phyloP scores from a whole-genome alignment of 2,113 vertebrate genomes.

The Callopanchax toddi region DNA sequence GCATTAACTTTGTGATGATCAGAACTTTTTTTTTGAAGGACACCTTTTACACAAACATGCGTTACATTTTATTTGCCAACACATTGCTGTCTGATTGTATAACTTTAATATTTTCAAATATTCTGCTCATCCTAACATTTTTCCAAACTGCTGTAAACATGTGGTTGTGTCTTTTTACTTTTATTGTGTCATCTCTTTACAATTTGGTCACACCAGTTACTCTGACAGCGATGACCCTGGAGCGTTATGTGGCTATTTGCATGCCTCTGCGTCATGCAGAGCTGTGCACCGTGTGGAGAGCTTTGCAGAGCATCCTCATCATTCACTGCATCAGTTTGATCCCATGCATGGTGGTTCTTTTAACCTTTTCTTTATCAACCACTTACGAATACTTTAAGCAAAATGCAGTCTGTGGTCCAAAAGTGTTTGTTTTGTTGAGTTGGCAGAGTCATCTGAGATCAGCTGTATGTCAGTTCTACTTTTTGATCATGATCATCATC shows the following conservation, averaged over 20 bases:
- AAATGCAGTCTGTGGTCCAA: background rate
- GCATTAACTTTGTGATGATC: constrained; percentile 38
- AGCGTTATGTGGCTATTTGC: constrained; percentile 39
- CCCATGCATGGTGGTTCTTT: background rate
- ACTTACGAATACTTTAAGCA: constrained; percentile 2
- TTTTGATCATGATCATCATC: constrained; percentile 48
- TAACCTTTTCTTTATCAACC: background rate
- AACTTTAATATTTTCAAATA: constrained; percentile 27
- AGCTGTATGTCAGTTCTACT: constrained; percentile 44
- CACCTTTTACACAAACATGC: constrained; percentile 47
- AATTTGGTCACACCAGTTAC: constrained; percentile 32
- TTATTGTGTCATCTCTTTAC: background rate
- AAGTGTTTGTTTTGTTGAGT: constrained; percentile 9
- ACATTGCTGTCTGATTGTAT: constrained; percentile 53
- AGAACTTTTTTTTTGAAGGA: constrained; percentile 55
- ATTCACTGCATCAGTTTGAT: constrained; percentile 36
- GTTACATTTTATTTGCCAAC: constrained; percentile 65
- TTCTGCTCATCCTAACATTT: background rate
- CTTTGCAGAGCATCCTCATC: constrained; percentile 27
- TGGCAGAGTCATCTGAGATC: constrained; percentile 58
- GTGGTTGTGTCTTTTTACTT: constrained; percentile 30
- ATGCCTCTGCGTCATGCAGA: constrained; percentile 58
- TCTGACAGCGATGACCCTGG: constrained; percentile 33
- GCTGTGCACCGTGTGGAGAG: constrained; percentile 38
- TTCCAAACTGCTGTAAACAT: background rate